Percentiles rank a stretch among this genome's conserved stretches.
phyloP scores from a whole-genome alignment of 2,888 invertebrate genomes.

The Stenoptilia bipunctidactyla region DNA sequence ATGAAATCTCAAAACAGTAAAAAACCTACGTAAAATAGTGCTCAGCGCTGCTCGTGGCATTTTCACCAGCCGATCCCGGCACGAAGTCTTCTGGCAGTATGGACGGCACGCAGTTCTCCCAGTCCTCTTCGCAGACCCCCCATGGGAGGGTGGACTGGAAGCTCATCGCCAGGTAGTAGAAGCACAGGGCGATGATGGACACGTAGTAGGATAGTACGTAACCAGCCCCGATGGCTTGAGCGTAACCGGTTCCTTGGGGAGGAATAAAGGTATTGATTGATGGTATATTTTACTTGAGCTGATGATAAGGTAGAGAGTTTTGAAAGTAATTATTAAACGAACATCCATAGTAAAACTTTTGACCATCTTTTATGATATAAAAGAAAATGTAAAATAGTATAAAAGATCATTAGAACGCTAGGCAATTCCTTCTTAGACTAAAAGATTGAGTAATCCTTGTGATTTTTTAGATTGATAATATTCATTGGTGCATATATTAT shows the following conservation, averaged over 20 bases:
- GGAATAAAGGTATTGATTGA: too few relatives aligned
- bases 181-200: slow-evolving; percentile 78
- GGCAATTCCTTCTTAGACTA: too few relatives aligned
- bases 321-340: too few relatives aligned
- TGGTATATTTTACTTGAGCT: too few relatives aligned
- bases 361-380: too few relatives aligned
- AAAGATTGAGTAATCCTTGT: too few relatives aligned
- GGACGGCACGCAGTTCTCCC: slow-evolving; percentile 62
- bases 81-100: slow-evolving; percentile 26
- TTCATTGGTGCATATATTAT: too few relatives aligned
- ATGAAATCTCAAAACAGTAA: neutral
- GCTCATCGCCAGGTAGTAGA: slow-evolving; percentile 81
- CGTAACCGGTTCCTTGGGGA: slow-evolving; percentile 76
- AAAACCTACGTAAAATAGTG: slow-evolving; percentile 69
- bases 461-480: too few relatives aligned
- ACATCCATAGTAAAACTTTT: too few relatives aligned
- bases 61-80: slow-evolving; percentile 15
- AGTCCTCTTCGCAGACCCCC: slow-evolving; percentile 74
- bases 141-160: slow-evolving; percentile 80
- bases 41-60: slow-evolving; percentile 66
- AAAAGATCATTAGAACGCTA: too few relatives aligned
- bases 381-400: too few relatives aligned
- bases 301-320: too few relatives aligned
- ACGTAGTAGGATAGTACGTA: slow-evolving; percentile 84
- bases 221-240: slow-evolving; percentile 73